These are phyloP conservation scores for Xestia rhomboidea DNA, from an alignment of 2,888 invertebrate species.

Conservation along the genomic window DNA sequence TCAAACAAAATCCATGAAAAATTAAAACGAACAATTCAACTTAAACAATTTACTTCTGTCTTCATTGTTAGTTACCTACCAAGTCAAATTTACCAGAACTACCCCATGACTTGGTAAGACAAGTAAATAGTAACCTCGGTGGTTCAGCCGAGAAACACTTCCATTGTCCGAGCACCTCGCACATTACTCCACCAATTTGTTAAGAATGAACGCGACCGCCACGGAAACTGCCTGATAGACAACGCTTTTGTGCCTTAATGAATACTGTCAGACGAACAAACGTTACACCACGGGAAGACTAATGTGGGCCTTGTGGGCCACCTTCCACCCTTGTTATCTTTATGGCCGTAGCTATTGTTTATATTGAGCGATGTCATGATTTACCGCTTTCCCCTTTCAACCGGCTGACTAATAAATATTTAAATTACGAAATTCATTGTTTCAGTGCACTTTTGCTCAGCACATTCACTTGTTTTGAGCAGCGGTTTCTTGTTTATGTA, in stretches of 20 bases:
- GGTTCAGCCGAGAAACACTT: slow-evolving; percentile 69
- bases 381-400: slow-evolving; percentile 65
- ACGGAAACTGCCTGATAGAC: slow-evolving; percentile 86
- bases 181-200: slow-evolving; percentile 84
- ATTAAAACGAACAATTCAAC: not conserved
- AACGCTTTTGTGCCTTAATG: slow-evolving; percentile 86
- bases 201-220: slow-evolving; percentile 77
- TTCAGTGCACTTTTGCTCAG: slow-evolving; percentile 6
- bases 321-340: slow-evolving; percentile 84
- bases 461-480: not conserved
- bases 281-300: slow-evolving; percentile 80
- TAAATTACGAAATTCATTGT: slow-evolving; percentile 28
- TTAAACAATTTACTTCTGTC: slow-evolving; percentile 11
- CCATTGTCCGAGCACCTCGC: slow-evolving; percentile 78
- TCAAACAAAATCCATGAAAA: not conserved
- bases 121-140: slow-evolving; percentile 69
- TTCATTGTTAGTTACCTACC: slow-evolving; percentile 45
- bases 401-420: slow-evolving; percentile 49
- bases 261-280: slow-evolving; percentile 87
- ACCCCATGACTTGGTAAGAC: slow-evolving; percentile 56
- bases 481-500: not conserved
- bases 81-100: slow-evolving; percentile 63
- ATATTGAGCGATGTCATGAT: slow-evolving; percentile 80
- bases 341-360: slow-evolving; percentile 81
- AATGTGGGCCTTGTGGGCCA: slow-evolving; percentile 81